Conservation (phyloP, 2,113 vertebrate genomes). For the Acrocephalus arundinaceus region DNA sequence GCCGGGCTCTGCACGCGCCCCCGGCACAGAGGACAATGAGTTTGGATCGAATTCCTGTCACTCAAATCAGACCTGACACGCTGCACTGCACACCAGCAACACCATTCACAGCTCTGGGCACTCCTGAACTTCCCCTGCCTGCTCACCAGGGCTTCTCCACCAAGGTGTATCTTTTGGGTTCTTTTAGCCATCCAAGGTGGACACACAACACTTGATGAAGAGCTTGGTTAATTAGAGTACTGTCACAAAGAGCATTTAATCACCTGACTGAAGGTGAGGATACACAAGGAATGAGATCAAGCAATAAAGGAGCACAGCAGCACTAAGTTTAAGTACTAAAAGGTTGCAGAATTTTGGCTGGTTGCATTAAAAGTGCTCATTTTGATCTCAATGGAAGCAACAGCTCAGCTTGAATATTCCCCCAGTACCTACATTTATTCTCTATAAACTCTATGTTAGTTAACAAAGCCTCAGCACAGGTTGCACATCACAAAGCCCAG, state of each 20-base stretch:
- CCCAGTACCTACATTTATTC: neutral
- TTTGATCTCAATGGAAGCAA: neutral
- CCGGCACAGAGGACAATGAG: rapidly evolving
- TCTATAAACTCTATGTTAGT: neutral
- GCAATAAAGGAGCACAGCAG: neutral
- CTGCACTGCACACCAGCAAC: neutral
- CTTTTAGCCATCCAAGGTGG: neutral
- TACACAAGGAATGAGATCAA: neutral
- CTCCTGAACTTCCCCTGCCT: neutral
- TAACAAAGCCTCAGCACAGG: neutral
- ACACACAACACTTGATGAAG: neutral
- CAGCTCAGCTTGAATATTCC: neutral
- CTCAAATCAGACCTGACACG: neutral
- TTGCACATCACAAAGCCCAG: neutral
- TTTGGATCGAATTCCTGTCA: neutral
- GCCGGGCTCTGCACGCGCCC: neutral
- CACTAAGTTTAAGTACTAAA: neutral
- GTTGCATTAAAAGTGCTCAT: neutral
- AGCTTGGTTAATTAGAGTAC: neutral
- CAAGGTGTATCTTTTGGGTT: neutral
- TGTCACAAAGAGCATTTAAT: neutral
- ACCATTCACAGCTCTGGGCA: neutral
- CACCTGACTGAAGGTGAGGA: neutral
- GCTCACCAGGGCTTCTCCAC: rapidly evolving
- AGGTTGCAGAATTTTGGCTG: neutral